Evolutionary conservation across 2,797 vertebrate genomes (phyloP).

Genomic region (Myotis pilosus): DNA sequence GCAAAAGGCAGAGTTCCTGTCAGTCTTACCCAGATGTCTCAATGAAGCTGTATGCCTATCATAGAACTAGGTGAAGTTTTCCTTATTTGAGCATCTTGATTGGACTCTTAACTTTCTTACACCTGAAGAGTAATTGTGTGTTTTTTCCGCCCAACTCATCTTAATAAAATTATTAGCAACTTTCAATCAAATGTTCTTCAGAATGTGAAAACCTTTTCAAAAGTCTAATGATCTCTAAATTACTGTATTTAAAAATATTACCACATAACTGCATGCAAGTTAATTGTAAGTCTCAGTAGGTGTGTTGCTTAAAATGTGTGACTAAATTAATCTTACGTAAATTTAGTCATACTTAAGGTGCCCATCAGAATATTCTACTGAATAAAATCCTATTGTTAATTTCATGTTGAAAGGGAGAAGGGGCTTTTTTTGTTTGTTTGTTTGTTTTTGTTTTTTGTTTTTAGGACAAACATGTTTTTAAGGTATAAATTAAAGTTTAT

Average conservation of each 20-base stretch:
- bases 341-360: slow-evolving; percentile 22
- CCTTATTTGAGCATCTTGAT: not conserved
- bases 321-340: slow-evolving; percentile 42
- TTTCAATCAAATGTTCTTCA: slow-evolving; percentile 47
- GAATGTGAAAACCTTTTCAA: slow-evolving; percentile 60
- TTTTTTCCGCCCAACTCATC: not conserved
- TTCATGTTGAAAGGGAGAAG: not conserved
- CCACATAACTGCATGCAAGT: slow-evolving; percentile 5
- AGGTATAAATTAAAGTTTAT: slow-evolving; percentile 26
- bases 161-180: slow-evolving; percentile 46
- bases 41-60: not conserved
- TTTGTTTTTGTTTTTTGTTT: not conserved
- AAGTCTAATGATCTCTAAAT: slow-evolving; percentile 61
- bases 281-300: slow-evolving; percentile 44
- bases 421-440: not conserved
- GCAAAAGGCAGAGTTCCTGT: not conserved
- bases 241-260: slow-evolving; percentile 21
- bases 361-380: not conserved
- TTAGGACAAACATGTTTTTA: not conserved
- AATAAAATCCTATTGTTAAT: slow-evolving; percentile 32
- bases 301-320: slow-evolving; percentile 41
- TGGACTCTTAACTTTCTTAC: not conserved
- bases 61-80: not conserved
- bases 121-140: not conserved
- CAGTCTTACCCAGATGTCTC: slow-evolving; percentile 51